Evolutionary conservation across 2,113 vertebrate species (phyloP).

Genomic region (Anthoscopus minutus): DNA sequence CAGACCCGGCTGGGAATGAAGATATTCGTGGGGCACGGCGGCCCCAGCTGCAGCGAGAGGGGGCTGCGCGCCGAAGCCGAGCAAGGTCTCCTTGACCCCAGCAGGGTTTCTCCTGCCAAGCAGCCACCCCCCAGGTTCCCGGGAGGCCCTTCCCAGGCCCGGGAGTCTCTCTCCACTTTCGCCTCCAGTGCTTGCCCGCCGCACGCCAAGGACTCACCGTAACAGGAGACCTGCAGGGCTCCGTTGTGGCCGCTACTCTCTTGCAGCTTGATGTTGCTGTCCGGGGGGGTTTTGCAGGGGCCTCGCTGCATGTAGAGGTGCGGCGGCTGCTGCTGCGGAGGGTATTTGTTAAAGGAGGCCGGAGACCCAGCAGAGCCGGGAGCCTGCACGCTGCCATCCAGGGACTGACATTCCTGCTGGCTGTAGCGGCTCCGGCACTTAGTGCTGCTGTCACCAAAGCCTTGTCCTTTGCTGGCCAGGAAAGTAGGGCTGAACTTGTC

Average conservation of each 20-base stretch:
- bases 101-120: background rate
- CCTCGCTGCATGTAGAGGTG: slow-evolving; percentile 89
- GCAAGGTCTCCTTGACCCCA: background rate
- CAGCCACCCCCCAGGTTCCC: background rate
- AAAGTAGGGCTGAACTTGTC: slow-evolving; percentile 93
- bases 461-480: slow-evolving; percentile 91
- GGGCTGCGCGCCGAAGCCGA: background rate
- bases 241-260: slow-evolving; percentile 82
- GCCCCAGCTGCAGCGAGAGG: background rate
- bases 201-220: slow-evolving; percentile 79
- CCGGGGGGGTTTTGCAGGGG: slow-evolving; percentile 87
- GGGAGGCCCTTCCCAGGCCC: background rate
- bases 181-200: background rate
- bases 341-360: slow-evolving; percentile 90
- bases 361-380: slow-evolving; percentile 55
- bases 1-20: background rate
- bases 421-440: slow-evolving; percentile 75
- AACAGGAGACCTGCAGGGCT: slow-evolving; percentile 82
- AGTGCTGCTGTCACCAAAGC: slow-evolving; percentile 85
- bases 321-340: slow-evolving; percentile 13
- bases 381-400: slow-evolving; percentile 75
- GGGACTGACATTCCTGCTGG: slow-evolving; percentile 86
- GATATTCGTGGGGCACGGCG: background rate
- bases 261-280: slow-evolving; percentile 83
- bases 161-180: background rate